Base-by-base conservation (phyloP, 2,113 vertebrate genomes). In the Cololabis saira region DNA sequence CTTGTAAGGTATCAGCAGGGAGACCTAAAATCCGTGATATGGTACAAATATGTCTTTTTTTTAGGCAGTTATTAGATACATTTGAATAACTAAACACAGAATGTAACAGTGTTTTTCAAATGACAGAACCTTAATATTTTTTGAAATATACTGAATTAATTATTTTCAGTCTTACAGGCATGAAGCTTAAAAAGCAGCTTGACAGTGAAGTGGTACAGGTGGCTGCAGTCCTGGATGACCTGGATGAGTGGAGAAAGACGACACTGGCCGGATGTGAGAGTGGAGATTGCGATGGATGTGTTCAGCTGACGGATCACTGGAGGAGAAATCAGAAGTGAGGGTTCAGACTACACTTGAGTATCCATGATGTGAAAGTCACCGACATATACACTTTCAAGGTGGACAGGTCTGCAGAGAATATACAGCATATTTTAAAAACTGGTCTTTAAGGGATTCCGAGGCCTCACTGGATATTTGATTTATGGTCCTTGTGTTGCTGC, bases 151-250 rank as follows among this genome's bases (percentile, higher is more conserved):
- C 43, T 19, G 12, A 19, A 8, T 22, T 22, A 58, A 5, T 16
- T 8, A 12, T 24, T 48, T 51, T 19, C 15, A 13, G 24, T 47
- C 96, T 96, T 90, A 99, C 98, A 98, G 40, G 96, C 91, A 44
- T 99, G 98, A 60, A 99, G 95, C 79, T 97, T 96, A 92, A 99
- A 99, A 63, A 99, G 92, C 42, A 99, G 89, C 90, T 98, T 98
- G 87, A 99, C 98, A 0, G 94, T 91, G 86, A 97, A 99, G 92
- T 99, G 97, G 89, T 99, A 99, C 22, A 99, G 95, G 62, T 95
- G 97, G 85, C 98, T 99, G 83, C 94, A 96, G 92, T 99, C 98
- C 90, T 97, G 97, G 87, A 98, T 93, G 56, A 98, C 97, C 89
- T 98, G 98, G 89, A 98, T 97, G 67, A 99, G 97, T 0, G 98